Percentiles rank a stretch among this genome's conserved stretches.
These are phyloP conservation scores for Hetaerina titia DNA, from an alignment of 2,888 invertebrate species.

Conservation along the genomic window DNA sequence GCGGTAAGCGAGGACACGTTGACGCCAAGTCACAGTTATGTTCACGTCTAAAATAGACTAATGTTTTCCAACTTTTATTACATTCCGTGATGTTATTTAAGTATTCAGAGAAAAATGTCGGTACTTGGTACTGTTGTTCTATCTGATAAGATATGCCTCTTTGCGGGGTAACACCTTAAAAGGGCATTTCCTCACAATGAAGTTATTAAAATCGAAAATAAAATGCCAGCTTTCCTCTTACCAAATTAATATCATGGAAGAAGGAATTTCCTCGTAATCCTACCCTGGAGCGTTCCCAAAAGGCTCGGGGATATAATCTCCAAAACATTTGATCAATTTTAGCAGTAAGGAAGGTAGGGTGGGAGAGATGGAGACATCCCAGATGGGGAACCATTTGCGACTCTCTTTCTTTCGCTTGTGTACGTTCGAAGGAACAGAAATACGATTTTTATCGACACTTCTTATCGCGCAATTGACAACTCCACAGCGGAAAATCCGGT, in stretches of 20 bases:
- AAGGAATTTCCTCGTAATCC: not conserved
- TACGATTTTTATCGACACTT: not conserved
- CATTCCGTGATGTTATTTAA: too few species aligned
- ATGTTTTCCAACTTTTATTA: too few species aligned
- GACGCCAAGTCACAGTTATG: too few species aligned
- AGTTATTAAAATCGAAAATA: not conserved
- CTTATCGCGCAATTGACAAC: not conserved
- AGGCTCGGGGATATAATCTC: not conserved
- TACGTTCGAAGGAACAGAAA: not conserved
- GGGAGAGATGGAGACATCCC: not conserved
- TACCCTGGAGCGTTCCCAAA: not conserved
- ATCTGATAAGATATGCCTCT: too few species aligned
- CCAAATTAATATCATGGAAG: not conserved
- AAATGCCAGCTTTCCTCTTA: not conserved
- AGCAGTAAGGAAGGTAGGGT: not conserved
- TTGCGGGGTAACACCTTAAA: too few species aligned
- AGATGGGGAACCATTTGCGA: not conserved
- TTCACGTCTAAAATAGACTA: too few species aligned
- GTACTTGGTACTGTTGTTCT: too few species aligned
- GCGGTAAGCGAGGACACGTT: too few species aligned
- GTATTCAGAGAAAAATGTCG: too few species aligned
- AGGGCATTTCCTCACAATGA: too few species aligned
- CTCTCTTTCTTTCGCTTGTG: not conserved
- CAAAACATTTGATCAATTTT: conserved; percentile 6
- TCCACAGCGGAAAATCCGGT: too few species aligned